Evolutionary conservation across 2,113 vertebrate genomes (phyloP).

Genomic region (human): GRCh38 chr2:15643501-15644000

Average conservation of each 20-base stretch:
- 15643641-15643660: rapidly evolving
- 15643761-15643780: too few relatives aligned
- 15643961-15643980: neutral
- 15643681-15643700: neutral
- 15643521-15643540: neutral
- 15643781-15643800: neutral
- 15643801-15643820: neutral
- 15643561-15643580: neutral
- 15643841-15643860: too few relatives aligned
- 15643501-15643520: neutral
- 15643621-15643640: neutral
- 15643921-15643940: neutral
- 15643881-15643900: neutral
- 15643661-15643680: neutral
- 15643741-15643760: neutral
- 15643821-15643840: neutral
- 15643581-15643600: neutral
- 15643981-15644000: neutral
- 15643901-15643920: neutral
- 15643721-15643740: neutral
- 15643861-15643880: too few relatives aligned
- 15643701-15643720: neutral
- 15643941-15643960: neutral
- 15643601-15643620: too few relatives aligned
- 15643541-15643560: neutral